Conservation (phyloP, 35 echinoderm and acorn worm genomes). For the Heliocidaris tuberculata region DNA sequence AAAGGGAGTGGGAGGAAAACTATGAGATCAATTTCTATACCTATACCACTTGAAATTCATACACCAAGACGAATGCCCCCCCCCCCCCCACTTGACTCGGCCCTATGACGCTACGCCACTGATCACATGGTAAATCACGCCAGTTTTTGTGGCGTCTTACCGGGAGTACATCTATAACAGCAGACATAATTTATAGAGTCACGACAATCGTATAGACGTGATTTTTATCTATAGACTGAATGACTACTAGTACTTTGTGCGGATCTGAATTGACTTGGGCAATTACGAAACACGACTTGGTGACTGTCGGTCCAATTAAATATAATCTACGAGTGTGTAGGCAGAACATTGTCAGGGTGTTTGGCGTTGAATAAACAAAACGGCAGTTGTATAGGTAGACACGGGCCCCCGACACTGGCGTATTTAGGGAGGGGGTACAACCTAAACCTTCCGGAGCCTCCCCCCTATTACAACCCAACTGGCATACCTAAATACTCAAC, state of each 20-base stretch:
- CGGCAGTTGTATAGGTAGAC: neutral
- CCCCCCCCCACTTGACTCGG: no score
- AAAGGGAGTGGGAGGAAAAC: no score
- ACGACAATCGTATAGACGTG: neutral
- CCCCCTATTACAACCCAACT: no score
- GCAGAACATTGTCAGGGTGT: neutral
- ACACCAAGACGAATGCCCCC: no score
- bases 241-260: neutral
- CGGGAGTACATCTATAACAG: neutral
- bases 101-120: neutral
- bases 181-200: neutral
- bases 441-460: no score
- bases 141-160: neutral
- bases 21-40: no score
- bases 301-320: conserved; percentile 11
- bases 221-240: neutral
- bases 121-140: neutral
- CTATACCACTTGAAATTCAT: no score
- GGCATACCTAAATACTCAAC: no score
- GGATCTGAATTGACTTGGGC: neutral
- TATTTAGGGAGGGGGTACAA: no score
- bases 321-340: conserved; percentile 17
- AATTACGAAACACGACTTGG: neutral
- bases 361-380: neutral
- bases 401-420: no score